Conservation (phyloP, 2,113 vertebrate genomes). For the Dipodomys spectabilis region DNA sequence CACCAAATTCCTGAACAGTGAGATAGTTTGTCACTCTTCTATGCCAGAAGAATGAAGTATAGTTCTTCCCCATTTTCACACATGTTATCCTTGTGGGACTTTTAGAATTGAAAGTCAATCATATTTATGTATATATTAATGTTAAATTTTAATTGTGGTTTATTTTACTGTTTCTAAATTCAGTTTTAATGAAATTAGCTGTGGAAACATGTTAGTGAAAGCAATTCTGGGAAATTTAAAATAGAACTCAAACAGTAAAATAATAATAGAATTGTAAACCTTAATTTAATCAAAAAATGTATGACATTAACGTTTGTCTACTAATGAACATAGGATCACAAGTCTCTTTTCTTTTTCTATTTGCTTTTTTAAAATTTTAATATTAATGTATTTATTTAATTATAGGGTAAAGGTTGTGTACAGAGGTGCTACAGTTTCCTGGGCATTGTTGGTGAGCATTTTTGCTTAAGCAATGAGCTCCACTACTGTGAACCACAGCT, state of each 20-base stretch:
- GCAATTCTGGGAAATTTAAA: neutral
- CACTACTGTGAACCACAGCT: no score
- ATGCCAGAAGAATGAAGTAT: neutral
- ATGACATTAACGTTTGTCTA: neutral
- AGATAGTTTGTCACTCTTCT: neutral
- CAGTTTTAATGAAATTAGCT: neutral
- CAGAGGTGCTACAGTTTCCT: no score
- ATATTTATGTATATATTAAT: neutral
- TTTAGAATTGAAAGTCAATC: neutral
- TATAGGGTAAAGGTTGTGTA: no score
- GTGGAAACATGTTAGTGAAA: neutral
- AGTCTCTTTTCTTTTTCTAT: no score
- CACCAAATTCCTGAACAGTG: conserved; percentile 30
- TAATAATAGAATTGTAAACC: neutral
- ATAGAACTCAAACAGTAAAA: neutral
- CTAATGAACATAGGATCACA: neutral
- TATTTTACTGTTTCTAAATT: neutral
- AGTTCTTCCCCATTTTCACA: neutral
- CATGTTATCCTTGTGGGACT: neutral
- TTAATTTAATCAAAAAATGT: neutral
- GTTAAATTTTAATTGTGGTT: neutral
- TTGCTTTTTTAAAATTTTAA: no score
- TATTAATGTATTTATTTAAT: no score
- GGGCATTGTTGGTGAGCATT: no score
- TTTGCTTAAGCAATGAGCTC: no score